A percentile compares a stretch with the other conserved stretches of the same genome.
Conservation (phyloP, 2,113 vertebrate species). For the Saguinus midas region DNA sequence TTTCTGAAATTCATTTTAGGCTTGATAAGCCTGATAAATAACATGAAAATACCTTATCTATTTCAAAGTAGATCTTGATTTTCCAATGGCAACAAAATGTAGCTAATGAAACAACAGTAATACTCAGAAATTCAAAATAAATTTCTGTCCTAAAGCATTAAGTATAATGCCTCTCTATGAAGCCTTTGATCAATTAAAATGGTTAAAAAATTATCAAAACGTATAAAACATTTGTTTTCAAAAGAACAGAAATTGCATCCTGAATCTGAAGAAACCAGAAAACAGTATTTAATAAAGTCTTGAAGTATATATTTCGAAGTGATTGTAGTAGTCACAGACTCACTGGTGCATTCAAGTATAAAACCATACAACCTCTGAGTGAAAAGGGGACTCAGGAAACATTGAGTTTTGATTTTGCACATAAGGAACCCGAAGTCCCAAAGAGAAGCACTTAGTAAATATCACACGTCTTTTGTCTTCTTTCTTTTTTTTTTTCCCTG, state of each 20-base stretch:
- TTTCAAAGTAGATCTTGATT: background rate
- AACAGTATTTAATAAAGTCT: background rate
- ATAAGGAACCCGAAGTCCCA: background rate
- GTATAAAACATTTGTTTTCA: background rate
- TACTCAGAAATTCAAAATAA: background rate
- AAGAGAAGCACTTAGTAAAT: no score
- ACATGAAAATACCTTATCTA: fast-evolving
- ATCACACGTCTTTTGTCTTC: background rate
- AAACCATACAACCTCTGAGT: background rate
- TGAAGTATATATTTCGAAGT: background rate
- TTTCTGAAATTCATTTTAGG: background rate
- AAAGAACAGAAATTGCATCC: background rate
- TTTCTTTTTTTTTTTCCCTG: background rate
- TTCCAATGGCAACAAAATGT: background rate
- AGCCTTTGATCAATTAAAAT: background rate
- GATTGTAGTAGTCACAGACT: background rate
- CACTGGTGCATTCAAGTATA: background rate
- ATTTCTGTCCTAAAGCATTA: background rate
- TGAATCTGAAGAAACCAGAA: background rate
- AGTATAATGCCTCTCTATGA: background rate
- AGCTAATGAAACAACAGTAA: background rate
- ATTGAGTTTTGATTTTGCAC: background rate
- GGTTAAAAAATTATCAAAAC: background rate
- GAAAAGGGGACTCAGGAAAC: background rate
- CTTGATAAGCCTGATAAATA: background rate